Percentiles rank a stretch among this genome's conserved stretches.
These are phyloP conservation scores for Cyprinodon tularosa DNA, from an alignment of 2,113 vertebrate species.

Conservation along the genomic window DNA sequence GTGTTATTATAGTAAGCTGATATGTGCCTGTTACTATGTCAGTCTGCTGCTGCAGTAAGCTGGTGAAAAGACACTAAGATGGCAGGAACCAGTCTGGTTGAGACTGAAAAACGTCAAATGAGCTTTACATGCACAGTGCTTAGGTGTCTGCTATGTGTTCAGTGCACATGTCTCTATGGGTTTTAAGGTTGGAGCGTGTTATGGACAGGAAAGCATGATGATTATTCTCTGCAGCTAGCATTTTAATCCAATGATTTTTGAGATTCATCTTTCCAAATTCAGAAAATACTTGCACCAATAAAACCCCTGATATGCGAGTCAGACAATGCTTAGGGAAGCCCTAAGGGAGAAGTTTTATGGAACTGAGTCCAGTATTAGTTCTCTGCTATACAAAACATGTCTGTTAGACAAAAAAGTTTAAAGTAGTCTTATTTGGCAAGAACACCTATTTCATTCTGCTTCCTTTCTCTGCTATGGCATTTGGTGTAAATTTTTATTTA, in stretches of 20 bases:
- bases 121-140: slow-evolving; percentile 26
- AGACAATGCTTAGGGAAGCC: background rate
- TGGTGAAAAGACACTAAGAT: slow-evolving; percentile 64
- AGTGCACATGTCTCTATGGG: background rate
- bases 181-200: background rate
- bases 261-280: slow-evolving; percentile 5
- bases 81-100: slow-evolving; percentile 57
- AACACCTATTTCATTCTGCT: background rate
- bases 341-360: no score
- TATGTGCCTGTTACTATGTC: slow-evolving; percentile 62
- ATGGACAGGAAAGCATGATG: background rate
- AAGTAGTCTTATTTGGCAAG: background rate
- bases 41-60: slow-evolving; percentile 55
- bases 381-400: background rate
- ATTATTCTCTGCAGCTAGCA: background rate
- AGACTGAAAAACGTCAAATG: slow-evolving; percentile 40
- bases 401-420: background rate
- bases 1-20: slow-evolving; percentile 70
- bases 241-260: slow-evolving; percentile 19
- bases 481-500: background rate
- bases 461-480: background rate
- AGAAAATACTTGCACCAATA: background rate
- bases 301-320: background rate
- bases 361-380: background rate
- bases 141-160: slow-evolving; percentile 15